These are phyloP conservation scores for Calephelis virginiensis DNA, from an alignment of 1,140 invertebrate species.

Conservation along the genomic window DNA sequence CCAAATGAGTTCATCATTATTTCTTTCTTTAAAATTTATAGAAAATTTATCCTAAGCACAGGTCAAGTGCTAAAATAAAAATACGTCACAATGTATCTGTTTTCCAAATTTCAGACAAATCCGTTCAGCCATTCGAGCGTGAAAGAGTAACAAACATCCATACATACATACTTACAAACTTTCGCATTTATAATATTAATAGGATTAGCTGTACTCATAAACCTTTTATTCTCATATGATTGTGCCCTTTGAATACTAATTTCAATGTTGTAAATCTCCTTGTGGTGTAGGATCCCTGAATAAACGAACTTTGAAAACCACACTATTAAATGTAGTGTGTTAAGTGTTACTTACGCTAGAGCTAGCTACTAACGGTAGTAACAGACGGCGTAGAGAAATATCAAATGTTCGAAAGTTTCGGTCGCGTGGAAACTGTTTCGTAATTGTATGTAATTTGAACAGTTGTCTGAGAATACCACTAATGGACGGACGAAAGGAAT, in stretches of 20 bases:
- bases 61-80: too few relatives aligned
- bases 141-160: too few relatives aligned
- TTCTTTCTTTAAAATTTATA: too few relatives aligned
- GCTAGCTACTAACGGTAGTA: slow-evolving; percentile 13
- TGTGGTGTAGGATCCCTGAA: neutral
- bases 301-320: neutral
- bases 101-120: too few relatives aligned
- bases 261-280: neutral
- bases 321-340: slow-evolving; percentile 5
- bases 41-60: too few relatives aligned
- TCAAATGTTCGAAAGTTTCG: slow-evolving; percentile 52
- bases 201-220: neutral
- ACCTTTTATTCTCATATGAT: neutral
- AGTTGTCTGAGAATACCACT: slow-evolving; percentile 44
- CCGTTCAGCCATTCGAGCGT: too few relatives aligned
- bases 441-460: slow-evolving; percentile 60
- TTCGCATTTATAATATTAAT: too few relatives aligned
- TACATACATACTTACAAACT: too few relatives aligned
- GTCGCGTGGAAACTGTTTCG: slow-evolving; percentile 39
- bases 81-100: too few relatives aligned
- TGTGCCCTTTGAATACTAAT: neutral
- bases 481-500: slow-evolving; percentile 41
- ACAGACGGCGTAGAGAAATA: slow-evolving; percentile 37
- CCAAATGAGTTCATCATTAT: too few relatives aligned
- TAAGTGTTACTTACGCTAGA: neutral